Base-by-base conservation (phyloP, 2,797 vertebrate species). In the Garrulus glandarius region DNA sequence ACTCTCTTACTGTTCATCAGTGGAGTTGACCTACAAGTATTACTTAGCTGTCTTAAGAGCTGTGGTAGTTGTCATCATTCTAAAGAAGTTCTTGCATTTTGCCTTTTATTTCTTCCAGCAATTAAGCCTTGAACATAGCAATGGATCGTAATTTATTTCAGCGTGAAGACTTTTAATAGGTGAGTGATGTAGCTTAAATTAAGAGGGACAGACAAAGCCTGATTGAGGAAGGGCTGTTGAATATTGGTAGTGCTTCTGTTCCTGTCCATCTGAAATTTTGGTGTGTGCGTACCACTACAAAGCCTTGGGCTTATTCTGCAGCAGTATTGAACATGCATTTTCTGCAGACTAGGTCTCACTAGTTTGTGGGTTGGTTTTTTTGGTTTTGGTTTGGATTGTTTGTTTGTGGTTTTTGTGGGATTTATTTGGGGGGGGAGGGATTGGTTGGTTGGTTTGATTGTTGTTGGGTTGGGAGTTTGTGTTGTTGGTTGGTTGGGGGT, bases 401-500 rank as follows among this genome's bases (percentile, higher is more conserved):
- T 21, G 30, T 55, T 55, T 27, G 29, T 21, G 6, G 34, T 7
- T 5, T n/a, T 34, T 15, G 13, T 16, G 13, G 5, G 11, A 2
- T 30, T 37, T 23, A 10, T 47, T 34, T 30, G 10, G 29, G 29
- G 8, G 9, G 9, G 13, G 17, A 43, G 7, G 17, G 8, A 8
- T 29, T 43, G n/a, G 7, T 43, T 61, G 6, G 1, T 16, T 52
- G 10, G 53, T 4, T 55, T 56, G n/a, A 4, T 44, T 72, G 29
- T 15, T 18, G 37, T 14, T 39, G 26, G 23, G 5, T 17, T 29
- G 22, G 17, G 16, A 1, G 12, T 32, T 50, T 49, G 9, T 43
- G 49, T 49, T 37, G 8, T 44, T 63, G 12, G 13, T 63, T 74
- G 15, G 1, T 55, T 47, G 30, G 13, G 15, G 0, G 2, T 23